Conservation (phyloP, 1,140 invertebrate species). For the Heliconius himera region DNA sequence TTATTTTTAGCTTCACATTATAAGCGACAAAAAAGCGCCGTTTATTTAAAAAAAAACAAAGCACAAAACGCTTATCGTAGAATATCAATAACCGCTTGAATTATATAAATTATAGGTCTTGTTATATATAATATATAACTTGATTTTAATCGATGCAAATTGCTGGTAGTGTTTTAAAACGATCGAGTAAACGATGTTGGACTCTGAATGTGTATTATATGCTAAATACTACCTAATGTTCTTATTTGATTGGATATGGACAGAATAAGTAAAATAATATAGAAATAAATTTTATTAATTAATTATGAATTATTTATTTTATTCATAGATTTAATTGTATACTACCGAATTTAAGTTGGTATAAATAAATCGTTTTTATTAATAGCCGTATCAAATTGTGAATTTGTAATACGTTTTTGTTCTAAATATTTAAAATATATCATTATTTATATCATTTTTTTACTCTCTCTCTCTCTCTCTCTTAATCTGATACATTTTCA, state of each 20-base stretch:
- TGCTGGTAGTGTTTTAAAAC: slow-evolving; percentile 35
- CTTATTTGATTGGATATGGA: slow-evolving; percentile 22
- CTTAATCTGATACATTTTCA: no score
- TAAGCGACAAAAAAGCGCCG: background rate
- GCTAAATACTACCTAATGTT: slow-evolving; percentile 33
- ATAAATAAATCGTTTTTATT: background rate
- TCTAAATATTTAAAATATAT: background rate
- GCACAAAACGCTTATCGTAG: slow-evolving; percentile 1
- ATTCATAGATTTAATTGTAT: slow-evolving; percentile 6
- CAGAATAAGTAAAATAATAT: background rate
- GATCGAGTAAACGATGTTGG: slow-evolving; percentile 33
- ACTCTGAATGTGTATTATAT: slow-evolving; percentile 24
- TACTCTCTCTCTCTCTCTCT: no score
- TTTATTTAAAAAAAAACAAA: background rate
- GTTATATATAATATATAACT: slow-evolving; percentile 42
- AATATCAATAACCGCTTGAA: slow-evolving; percentile 8
- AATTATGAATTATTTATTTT: background rate
- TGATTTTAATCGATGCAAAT: slow-evolving; percentile 52
- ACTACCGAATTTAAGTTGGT: background rate
- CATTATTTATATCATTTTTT: no score
- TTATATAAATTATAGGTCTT: slow-evolving; percentile 40
- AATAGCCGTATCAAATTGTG: background rate
- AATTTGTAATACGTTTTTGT: background rate
- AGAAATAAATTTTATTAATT: slow-evolving; percentile 7
- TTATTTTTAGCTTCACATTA: background rate